Base-by-base conservation (phyloP, 2,888 invertebrate genomes). In the Drosophila anceps region DNA sequence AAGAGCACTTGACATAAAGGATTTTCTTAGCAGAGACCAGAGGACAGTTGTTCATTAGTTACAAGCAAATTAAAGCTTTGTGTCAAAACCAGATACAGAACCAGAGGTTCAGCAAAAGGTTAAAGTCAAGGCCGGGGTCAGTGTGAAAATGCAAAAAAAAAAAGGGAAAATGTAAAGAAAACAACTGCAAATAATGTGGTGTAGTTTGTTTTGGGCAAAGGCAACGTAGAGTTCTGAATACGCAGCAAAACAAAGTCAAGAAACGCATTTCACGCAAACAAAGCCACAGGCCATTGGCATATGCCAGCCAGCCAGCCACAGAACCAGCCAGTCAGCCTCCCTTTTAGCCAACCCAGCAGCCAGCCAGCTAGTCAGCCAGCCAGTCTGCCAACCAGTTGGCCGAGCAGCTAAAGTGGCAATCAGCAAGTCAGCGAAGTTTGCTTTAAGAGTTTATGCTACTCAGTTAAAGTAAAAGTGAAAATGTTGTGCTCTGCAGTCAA, bases 221-320 rank as follows among this genome's bases (percentile, higher is more conserved):
- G 33, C n/a, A 24, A n/a, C 15, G 33, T 4, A 2, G 13, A 37
- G 27, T 9, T 31, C 33, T 15, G 37, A 44, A 27, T 58, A 58
- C 50, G 81, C 59, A 73, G 71, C 39, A 64, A 60, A 75, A 71
- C 44, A 69, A 79, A 73, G 74, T 71, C 76, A 72, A 82, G 76
- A 76, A 77, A 75, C 75, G 83, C 71, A 79, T 76, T 67, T 73
- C 71, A 68, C 58, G 69, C 81, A 76, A 90, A 86, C 79, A 90
- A 87, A 77, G 89, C 87, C 89, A 67, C 73, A 76, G 89, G 85
- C 58, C 84, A 88, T 90, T 85, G 90, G 66, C 85, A 78, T 79
- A 69, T 84, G 79, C 24, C 50, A 53, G 46, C 29, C 58, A 46
- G 46, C 20, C 18, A 24, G 24, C 27, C 27, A 24, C 66, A 37